Evolutionary conservation across 2,888 invertebrate genomes (phyloP), one percentile per base, ranked within the genome.

Genomic region (Melanchra persicariae): DNA sequence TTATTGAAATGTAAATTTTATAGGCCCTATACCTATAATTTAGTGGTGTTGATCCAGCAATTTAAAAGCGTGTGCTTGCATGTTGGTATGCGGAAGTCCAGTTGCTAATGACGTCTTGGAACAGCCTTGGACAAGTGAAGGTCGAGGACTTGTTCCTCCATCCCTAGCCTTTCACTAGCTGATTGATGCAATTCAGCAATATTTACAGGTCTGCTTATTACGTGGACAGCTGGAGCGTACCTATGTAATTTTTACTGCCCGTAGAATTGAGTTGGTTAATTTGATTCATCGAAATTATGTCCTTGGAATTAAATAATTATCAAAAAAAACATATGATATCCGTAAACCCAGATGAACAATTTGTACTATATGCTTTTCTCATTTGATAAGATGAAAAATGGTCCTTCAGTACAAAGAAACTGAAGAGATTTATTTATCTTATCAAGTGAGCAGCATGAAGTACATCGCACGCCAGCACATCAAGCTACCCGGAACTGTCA

Each of bases 131-230:
- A 24, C 58, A 71, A n/a, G 57, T 51, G 74, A 86, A 86, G 87
- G 87, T 77, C 76, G 66, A 57, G 54, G 12, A 79, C 80, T 77
- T 65, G 82, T 79, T 87, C 57, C 74, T 87, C 57, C 74, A 83
- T 77, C 83, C 82, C 81, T 71, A 61, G 77, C 89, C 89, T 88
- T 89, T 89, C 88, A 88, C 89, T 77, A 30, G 10, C 60, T 37
- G 84, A 66, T 64, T 61, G 54, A 59, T 83, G 62, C 24, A 55
- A 24, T 54, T 54, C 40, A 61, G 12, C 47, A 37, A 1, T 9
- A 81, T 64, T 52, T 52, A 63, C 57, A 5, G 43, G 8, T 24
- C 15, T 17, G 47, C 19, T 74, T 40, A 24, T 8, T 30, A n/a
- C 19, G 4, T 12, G n/a, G 7, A 54, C 3, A 49, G 22, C 9